Evolutionary conservation across 1,140 invertebrate genomes (phyloP), one percentile per base, ranked within the genome.

Genomic region (Xylocopa sonorina): DNA sequence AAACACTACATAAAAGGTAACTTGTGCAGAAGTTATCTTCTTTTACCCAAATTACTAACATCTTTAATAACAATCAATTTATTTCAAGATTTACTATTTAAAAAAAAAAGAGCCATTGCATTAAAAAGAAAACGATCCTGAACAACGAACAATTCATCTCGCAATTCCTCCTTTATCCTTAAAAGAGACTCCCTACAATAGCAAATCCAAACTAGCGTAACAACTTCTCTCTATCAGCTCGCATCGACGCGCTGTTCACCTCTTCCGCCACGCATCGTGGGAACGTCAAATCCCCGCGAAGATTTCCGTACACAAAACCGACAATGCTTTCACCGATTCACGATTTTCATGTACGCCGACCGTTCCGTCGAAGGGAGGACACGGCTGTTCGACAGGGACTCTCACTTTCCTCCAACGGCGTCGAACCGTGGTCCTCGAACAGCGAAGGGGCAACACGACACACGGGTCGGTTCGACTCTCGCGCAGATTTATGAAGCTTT

Each of bases 401-500:
- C 88, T 90, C 88, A 88, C 88, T 89, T 90, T 90, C 80, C 69
- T 89, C 73, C n/a, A 43, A 53, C 29, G 69, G 64, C 50, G 67
- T 81, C 41, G 71, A 55, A 18, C 55, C 51, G 18, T 46, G 81
- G 62, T 82, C 78, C 80, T 71, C 78, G 73, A 29, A 77, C 83
- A 74, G 68, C 67, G 58, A 81, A 58, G 75, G 58, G 67, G 60
- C 68, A 80, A 81, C 81, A 84, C 87, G 88, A 89, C 86, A 86
- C 88, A 88, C 87, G 78, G 38, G 78, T 75, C 62, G 63, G 24
- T 80, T 82, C 34, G 53, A 62, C 71, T 80, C 76, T 76, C 68
- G 41, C 34, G 55, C 73, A 87, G 87, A 90, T 90, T 89, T 90
- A 90, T 88, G 88, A 89, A 90, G 87, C 89, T 90, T 90, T 90